These are phyloP conservation scores for Tupiocoris notatus DNA, from an alignment of 2,888 invertebrate genomes.

Conservation along the genomic window DNA sequence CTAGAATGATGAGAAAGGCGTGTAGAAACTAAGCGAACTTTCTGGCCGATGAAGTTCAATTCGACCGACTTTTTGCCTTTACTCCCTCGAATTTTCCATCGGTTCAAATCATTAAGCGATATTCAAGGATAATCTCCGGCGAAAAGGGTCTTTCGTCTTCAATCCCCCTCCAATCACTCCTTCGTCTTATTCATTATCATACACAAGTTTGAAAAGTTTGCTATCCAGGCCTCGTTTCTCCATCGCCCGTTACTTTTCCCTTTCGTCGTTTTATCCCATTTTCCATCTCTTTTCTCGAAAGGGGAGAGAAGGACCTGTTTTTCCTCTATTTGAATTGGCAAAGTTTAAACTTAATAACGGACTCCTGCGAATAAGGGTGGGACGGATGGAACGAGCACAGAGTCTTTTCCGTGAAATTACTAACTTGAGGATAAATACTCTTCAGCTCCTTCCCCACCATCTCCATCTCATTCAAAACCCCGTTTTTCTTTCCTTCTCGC, in stretches of 20 bases:
- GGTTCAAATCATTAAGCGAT: no score
- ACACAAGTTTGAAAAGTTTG: slow-evolving; percentile 45
- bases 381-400: neutral
- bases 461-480: neutral
- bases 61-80: no score
- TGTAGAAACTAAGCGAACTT: no score
- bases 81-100: no score
- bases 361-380: slow-evolving; percentile 2
- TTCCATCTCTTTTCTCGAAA: neutral
- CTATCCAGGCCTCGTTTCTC: neutral
- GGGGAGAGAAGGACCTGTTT: neutral
- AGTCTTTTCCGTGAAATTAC: slow-evolving; percentile 43
- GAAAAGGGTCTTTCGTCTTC: neutral
- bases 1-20: no score
- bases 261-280: slow-evolving; percentile 15
- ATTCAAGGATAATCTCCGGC: no score
- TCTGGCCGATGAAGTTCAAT: no score
- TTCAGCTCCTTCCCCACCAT: slow-evolving; percentile 13
- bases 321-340: slow-evolving; percentile 38
- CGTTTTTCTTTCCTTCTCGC: neutral
- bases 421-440: slow-evolving; percentile 47
- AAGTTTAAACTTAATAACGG: slow-evolving; percentile 44
- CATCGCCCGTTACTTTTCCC: slow-evolving; percentile 19
- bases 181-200: slow-evolving; percentile 47
- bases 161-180: neutral